These are phyloP conservation scores for Orius insidiosus DNA, from an alignment of 1,140 invertebrate species.

Conservation along the genomic window DNA sequence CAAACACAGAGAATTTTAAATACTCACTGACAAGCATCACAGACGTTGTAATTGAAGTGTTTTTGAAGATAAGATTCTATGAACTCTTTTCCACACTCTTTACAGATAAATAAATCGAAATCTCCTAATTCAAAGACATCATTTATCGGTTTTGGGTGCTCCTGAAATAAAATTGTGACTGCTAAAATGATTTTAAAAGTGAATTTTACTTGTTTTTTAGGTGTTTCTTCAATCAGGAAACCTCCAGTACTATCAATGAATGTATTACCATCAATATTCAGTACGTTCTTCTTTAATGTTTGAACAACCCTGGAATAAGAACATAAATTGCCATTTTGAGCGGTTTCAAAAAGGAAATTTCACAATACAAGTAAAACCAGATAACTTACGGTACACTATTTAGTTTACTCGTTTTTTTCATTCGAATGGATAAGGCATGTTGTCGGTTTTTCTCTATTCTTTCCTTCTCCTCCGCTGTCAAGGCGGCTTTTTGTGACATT, in stretches of 20 bases:
- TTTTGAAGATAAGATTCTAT: conserved; percentile 68
- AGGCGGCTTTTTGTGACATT: background rate
- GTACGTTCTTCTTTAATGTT: conserved; percentile 24
- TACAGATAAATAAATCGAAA: conserved; percentile 36
- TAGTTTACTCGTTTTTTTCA: conserved; percentile 8
- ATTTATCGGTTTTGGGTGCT: conserved; percentile 32
- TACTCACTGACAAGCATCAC: conserved; percentile 69
- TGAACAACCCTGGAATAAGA: conserved; percentile 21
- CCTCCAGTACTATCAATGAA: conserved; percentile 73
- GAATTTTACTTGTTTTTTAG: background rate
- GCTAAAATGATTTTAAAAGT: background rate
- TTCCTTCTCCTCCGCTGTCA: conserved; percentile 14
- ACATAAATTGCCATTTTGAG: no score
- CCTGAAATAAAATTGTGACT: conserved; percentile 17
- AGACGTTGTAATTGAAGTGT: conserved; percentile 64
- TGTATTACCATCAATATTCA: conserved; percentile 46
- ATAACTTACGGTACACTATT: background rate
- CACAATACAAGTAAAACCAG: no score
- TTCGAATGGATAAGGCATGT: conserved; percentile 5
- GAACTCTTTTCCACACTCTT: conserved; percentile 64
- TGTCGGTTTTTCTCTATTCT: conserved; percentile 11
- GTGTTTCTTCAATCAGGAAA: conserved; percentile 59
- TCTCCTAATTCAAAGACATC: no score
- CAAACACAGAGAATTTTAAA: background rate
- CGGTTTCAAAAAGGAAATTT: no score